Conservation (phyloP, 2,797 vertebrate species). For the Lepus oiostolus region DNA sequence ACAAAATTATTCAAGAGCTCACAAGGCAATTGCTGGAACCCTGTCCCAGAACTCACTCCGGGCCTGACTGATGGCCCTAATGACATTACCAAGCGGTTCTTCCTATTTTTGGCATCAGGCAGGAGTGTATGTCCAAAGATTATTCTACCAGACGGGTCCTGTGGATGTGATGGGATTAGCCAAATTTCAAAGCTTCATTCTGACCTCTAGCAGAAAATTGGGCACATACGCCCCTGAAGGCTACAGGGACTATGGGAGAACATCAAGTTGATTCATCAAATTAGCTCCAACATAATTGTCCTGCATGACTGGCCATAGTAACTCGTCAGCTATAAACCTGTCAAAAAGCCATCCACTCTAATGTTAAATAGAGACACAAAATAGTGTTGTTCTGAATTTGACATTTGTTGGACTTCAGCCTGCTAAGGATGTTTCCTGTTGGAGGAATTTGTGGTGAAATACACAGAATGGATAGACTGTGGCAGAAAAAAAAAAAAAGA, state of each 20-base stretch:
- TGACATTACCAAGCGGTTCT: constrained; percentile 85
- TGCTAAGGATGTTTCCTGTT: constrained; percentile 91
- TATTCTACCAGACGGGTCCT: constrained; percentile 87
- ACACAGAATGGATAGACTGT: constrained; percentile 69
- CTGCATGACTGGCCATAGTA: constrained; percentile 94
- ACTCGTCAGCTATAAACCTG: constrained; percentile 95
- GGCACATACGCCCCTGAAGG: constrained; percentile 91
- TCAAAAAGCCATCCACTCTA: constrained; percentile 94
- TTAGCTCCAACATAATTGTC: constrained; percentile 95
- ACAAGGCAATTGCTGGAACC: constrained; percentile 81
- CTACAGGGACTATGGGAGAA: constrained; percentile 90
- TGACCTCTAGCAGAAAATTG: constrained; percentile 93
- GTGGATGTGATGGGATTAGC: constrained; percentile 89
- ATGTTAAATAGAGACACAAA: constrained; percentile 95
- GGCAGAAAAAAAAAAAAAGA: constrained; percentile 68
- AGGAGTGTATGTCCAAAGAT: constrained; percentile 87
- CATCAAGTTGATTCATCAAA: constrained; percentile 98
- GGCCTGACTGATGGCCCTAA: constrained; percentile 85
- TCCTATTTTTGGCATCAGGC: constrained; percentile 87
- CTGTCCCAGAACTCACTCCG: constrained; percentile 65
- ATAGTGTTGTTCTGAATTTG: constrained; percentile 92
- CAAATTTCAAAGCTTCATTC: constrained; percentile 92
- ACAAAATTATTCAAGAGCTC: constrained; percentile 82
- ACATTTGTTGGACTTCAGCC: constrained; percentile 91
- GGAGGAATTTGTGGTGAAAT: constrained; percentile 88